Base-by-base conservation (phyloP, 2,797 vertebrate genomes). In the Poeciliopsis infans region DNA sequence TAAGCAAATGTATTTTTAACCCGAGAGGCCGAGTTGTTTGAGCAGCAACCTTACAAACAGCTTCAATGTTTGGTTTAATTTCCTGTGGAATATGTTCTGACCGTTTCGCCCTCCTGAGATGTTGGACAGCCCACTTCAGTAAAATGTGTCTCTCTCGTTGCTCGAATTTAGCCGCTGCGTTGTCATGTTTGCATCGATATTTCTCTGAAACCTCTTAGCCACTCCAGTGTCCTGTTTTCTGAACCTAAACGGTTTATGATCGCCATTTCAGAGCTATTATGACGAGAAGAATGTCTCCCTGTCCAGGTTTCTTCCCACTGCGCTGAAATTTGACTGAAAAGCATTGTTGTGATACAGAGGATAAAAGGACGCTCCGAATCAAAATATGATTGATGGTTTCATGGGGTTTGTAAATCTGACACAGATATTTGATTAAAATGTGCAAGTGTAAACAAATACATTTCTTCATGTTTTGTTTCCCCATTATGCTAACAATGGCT, bases 61-160 rank as follows among this genome's bases (percentile, higher is more conserved):
- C 20, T 41, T 46, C 23, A 0, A 55, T 46, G n/a, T 69, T 74
- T 81, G 72, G 71, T 61, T 75, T 79, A 13, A 73, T 79, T 80
- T 39, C 45, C 13, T 55, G 20, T 68, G 8, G 36, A 68, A 41
- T 41, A 10, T 23, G 36, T 41, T 41, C 36, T 10, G 59, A 33
- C 64, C 36, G 12, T 25, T 66, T 25, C 15, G 66, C 23, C 39
- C 39, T 43, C 23, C 66, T 69, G 23, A 69, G 39, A 69, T 69
- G 39, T 69, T 43, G 66, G 66, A 69, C 66, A 45, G 39, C 16
- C n/a, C 18, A 3, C 5, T 75, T 61, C 8, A 15, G 72, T 47
- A 74, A 72, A 59, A 11, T 47, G 70, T 18, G 16, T 64, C 72
- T 70, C 51, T 31, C 72, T 64, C 49, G 47, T 46, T 72, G 39